These are phyloP conservation scores for Chionodraco myersi DNA, from an alignment of 2,113 vertebrate species.

Conservation along the genomic window DNA sequence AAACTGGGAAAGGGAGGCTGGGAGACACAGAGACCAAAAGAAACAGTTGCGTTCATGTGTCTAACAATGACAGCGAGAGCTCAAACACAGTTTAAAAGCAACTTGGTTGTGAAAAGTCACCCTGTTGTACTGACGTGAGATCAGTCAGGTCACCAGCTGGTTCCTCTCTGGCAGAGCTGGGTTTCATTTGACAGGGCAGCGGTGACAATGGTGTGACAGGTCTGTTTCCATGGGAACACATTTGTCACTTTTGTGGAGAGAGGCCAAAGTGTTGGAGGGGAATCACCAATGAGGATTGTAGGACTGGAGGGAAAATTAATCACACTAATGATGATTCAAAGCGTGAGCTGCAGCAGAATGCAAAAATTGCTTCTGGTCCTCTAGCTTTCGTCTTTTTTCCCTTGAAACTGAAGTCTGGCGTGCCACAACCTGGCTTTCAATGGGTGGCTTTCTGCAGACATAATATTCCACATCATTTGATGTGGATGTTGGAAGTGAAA, in stretches of 20 bases:
- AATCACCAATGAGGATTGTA: conserved; percentile 62
- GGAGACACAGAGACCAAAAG: conserved; percentile 46
- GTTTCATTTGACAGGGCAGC: conserved; percentile 69
- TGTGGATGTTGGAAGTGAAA: conserved; percentile 47
- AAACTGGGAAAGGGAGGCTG: conserved; percentile 24
- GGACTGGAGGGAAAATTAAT: conserved; percentile 67
- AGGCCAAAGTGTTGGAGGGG: conserved; percentile 56
- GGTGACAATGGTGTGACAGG: conserved; percentile 70
- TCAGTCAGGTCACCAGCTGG: conserved; percentile 79
- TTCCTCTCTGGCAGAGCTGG: conserved; percentile 66
- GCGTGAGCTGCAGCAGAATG: conserved; percentile 39
- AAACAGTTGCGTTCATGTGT: conserved; percentile 37
- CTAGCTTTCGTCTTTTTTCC: conserved; percentile 22
- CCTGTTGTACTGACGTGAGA: conserved; percentile 70
- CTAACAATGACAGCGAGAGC: conserved; percentile 51
- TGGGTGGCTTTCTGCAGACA: conserved; percentile 42
- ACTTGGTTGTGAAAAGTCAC: conserved; percentile 67
- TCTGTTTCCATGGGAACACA: conserved; percentile 81
- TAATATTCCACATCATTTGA: conserved; percentile 49
- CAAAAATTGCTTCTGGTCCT: conserved; percentile 25
- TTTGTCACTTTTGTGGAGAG: conserved; percentile 58
- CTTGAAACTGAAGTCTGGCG: conserved; percentile 41
- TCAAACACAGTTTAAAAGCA: conserved; percentile 61
- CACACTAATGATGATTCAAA: conserved; percentile 76
- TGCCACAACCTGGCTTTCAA: conserved; percentile 16